These are phyloP conservation scores for Centroberyx gerrardi DNA, from an alignment of 2,797 vertebrate genomes.

Conservation along the genomic window DNA sequence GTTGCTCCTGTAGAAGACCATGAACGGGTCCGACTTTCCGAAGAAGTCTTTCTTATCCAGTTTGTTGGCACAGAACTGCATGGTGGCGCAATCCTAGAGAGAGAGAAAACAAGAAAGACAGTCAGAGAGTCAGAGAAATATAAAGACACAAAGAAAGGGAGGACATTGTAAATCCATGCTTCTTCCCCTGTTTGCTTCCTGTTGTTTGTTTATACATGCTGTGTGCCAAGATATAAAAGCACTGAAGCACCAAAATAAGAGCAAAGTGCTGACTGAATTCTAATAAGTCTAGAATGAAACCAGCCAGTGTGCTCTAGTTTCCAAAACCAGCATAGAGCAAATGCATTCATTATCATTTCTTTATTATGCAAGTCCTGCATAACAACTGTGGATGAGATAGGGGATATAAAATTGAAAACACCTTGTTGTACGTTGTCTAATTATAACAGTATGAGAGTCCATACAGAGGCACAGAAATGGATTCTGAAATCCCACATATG, in stretches of 20 bases:
- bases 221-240: conserved; percentile 70
- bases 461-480: conserved; percentile 52
- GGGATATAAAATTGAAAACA: conserved; percentile 59
- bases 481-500: conserved; percentile 54
- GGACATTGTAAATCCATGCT: conserved; percentile 62
- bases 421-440: conserved; percentile 64
- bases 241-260: conserved; percentile 67
- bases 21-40: conserved; percentile 95
- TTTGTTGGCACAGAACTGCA: conserved; percentile 97
- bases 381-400: conserved; percentile 29
- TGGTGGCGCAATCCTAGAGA: conserved; percentile 92
- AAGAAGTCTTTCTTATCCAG: conserved; percentile 99
- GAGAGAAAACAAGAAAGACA: conserved; percentile 6
- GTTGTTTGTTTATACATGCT: conserved; percentile 64
- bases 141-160: conserved; percentile 44
- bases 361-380: conserved; percentile 54
- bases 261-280: conserved; percentile 64
- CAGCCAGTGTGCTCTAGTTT: conserved; percentile 51
- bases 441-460: conserved; percentile 53
- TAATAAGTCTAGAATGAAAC: conserved; percentile 58
- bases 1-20: conserved; percentile 97
- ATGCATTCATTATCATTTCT: conserved; percentile 68
- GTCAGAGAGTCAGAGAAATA: conserved; percentile 34
- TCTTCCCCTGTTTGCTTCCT: conserved; percentile 52
- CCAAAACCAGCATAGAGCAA: conserved; percentile 43